Evolutionary conservation across 1,140 invertebrate genomes (phyloP), one percentile per base, ranked within the genome.

Genomic region (Medauroidea extradentata): DNA sequence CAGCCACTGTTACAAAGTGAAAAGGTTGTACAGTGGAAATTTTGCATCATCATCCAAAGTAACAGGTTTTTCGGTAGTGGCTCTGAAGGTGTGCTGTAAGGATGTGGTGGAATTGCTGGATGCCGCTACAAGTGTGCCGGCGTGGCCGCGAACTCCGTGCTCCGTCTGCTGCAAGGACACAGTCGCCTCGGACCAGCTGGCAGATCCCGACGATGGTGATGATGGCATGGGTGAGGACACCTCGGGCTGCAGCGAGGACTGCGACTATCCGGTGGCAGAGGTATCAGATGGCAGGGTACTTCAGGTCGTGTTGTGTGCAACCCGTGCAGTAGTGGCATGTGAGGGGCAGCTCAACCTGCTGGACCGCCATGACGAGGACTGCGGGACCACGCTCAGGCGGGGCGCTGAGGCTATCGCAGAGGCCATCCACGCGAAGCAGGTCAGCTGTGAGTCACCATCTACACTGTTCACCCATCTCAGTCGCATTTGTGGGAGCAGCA

Each of bases 321-420:
- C 78, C 62, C 74, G 82, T 41, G 77, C 76, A 23, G 58, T 87
- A 27, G 76, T 83, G 43, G 72, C 78, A 16, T 78, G 79, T 51
- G 75, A 81, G 48, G 67, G 73, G 27, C 72, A 80, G 57, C 64
- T 89, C 11, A 85, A 90, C 72, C 71, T 70, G 39, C 76, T 89
- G 51, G 87, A 89, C 68, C 73, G 65, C 65, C 83, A 85, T 14
- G 83, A 86, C 71, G 83, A 84, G 2, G 82, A 88, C 68, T 85
- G 82, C 71, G 87, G 88, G 5, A 80, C 76, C 13, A 83, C 80
- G 29, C 69, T 88, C 49, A 72, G 76, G 18, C 65, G 67, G n/a
- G 81, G 78, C 5, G 80, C 83, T n/a, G 68, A 76, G 67, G 74
- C 69, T 13, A 66, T 79, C 55, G 69, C 71, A 66, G 42, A 24